Conservation (phyloP, 2,888 invertebrate species). For the Lycaena phlaeas region DNA sequence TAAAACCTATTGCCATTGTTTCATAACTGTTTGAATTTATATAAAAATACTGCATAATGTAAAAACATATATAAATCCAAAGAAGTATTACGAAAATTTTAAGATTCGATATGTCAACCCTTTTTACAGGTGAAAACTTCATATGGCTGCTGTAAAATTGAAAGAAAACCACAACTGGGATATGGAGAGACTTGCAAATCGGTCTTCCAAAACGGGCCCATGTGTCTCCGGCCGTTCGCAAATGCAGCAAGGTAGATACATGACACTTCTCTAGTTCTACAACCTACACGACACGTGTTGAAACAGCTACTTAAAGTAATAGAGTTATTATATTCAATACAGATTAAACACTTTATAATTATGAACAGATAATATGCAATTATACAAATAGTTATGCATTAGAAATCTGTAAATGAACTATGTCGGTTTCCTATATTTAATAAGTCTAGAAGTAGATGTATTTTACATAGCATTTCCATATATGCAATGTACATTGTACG, state of each 20-base stretch:
- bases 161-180: conserved; percentile 63
- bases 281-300: background rate
- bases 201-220: conserved; percentile 74
- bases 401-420: background rate
- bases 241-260: conserved; percentile 72
- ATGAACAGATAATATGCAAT: background rate
- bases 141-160: conserved; percentile 53
- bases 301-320: background rate
- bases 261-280: background rate
- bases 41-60: no score
- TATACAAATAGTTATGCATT: background rate
- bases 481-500: no score
- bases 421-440: background rate
- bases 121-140: conserved; percentile 53
- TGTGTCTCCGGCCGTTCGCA: conserved; percentile 54
- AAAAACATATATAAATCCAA: no score
- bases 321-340: background rate
- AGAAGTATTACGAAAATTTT: no score
- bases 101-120: background rate
- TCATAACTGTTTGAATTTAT: no score
- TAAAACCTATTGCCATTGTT: no score
- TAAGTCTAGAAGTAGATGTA: background rate
- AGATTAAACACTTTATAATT: no score
- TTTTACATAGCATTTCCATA: no score
- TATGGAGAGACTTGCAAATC: conserved; percentile 77